Evolutionary conservation across 1,140 invertebrate genomes (phyloP).

Genomic region (Leucophenga varia): DNA sequence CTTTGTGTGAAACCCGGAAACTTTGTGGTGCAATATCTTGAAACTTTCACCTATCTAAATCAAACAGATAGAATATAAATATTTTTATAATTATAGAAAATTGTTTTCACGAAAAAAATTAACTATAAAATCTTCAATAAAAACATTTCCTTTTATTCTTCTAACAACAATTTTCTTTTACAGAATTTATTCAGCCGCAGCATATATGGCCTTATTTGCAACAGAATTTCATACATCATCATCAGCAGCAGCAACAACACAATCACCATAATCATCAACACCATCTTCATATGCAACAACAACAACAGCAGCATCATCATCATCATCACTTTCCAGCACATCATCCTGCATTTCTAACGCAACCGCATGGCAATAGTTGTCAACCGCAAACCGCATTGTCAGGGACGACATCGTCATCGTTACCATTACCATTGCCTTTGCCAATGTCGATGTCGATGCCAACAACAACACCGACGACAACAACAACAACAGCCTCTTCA

Average conservation of each 20-base stretch:
- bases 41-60: too few species aligned
- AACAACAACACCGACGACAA: slow-evolving; percentile 3
- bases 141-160: slow-evolving; percentile 1
- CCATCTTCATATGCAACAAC: slow-evolving; percentile 35
- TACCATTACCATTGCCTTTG: too few species aligned
- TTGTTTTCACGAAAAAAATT: too few species aligned
- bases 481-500: slow-evolving; percentile 39
- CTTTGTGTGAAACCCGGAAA: too few species aligned
- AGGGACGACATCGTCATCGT: background rate
- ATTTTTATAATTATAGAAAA: too few species aligned
- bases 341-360: slow-evolving; percentile 54
- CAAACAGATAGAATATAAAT: too few species aligned
- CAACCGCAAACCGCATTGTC: slow-evolving; percentile 48
- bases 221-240: slow-evolving; percentile 56
- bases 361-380: slow-evolving; percentile 55
- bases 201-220: slow-evolving; percentile 58
- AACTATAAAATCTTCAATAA: background rate
- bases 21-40: too few species aligned
- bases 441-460: too few species aligned
- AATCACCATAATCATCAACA: slow-evolving; percentile 12
- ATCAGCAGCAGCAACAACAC: slow-evolving; percentile 45
- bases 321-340: slow-evolving; percentile 43
- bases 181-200: slow-evolving; percentile 57
- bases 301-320: slow-evolving; percentile 28
- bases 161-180: background rate